A percentile compares a stretch with the other conserved stretches of the same genome.
These are phyloP conservation scores for Polydrusus cervinus DNA, from an alignment of 2,888 invertebrate genomes.

Conservation along the genomic window DNA sequence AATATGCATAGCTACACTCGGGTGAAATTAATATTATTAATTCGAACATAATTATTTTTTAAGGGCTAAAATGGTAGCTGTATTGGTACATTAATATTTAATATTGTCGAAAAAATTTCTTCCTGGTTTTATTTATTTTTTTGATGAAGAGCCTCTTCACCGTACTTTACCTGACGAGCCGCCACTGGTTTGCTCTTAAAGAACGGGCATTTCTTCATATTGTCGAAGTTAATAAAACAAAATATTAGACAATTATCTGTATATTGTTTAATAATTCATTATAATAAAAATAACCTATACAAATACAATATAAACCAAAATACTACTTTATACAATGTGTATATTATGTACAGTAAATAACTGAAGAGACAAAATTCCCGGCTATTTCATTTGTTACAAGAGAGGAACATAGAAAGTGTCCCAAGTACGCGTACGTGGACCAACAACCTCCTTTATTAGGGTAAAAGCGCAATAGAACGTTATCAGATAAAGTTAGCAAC, in stretches of 20 bases:
- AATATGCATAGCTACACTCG: no score
- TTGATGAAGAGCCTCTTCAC: no score
- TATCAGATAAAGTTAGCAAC: no score
- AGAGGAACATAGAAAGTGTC: background rate
- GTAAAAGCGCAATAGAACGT: background rate
- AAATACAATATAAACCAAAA: constrained; percentile 29
- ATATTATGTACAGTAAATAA: constrained; percentile 16
- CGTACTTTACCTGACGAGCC: no score
- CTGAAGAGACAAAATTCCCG: constrained; percentile 15
- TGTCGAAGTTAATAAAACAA: background rate
- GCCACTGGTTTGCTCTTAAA: no score
- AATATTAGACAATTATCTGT: constrained; percentile 10
- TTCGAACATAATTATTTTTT: no score
- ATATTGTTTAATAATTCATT: constrained; percentile 21
- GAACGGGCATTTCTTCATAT: no score
- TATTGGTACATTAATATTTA: no score
- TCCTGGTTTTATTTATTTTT: no score
- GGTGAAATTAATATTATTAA: no score
- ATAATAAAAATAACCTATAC: constrained; percentile 36
- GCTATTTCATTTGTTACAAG: constrained; percentile 11
- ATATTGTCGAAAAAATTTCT: no score
- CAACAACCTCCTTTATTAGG: background rate
- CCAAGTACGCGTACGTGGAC: background rate
- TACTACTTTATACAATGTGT: constrained; percentile 36
- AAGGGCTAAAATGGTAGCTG: no score